Base-by-base conservation (phyloP, 23 tunicate species). In the Corella eumyota region DNA sequence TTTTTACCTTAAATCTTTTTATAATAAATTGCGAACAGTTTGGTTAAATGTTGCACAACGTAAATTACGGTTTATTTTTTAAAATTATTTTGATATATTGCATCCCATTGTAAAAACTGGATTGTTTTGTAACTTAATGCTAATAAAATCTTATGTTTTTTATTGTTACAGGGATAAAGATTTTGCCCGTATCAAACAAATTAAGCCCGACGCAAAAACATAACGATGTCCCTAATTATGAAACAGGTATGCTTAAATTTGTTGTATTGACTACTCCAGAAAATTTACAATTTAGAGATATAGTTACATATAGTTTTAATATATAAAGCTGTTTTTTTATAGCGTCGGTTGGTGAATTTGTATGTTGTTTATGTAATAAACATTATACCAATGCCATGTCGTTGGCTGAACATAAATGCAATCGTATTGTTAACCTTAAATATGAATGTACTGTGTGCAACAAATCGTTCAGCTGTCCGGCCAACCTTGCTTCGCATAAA, bases 401-500 rank as follows among this genome's bases (percentile, higher is more conserved):
- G 28, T 47, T 84, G 0, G 94, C 94, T 3, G 51, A 52, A 15
- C 94, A 84, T 48, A 69, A 68, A 63, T 84, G 94, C 30, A 62
- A 44, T 5, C 59, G 94, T 33, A 75, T 84, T 36, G 72, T 68
- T 17, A 84, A 84, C 58, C 78, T 77, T 0, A 53, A 67, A 1
- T 84, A 84, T 57, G 52, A 38, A 7, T 84, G 94, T 54, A 56
- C 78, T 22, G 94, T 75, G 58, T 84, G 94, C 67, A 78, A 68
- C 3, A 84, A 84, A 34, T 23, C 28, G 28, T 84, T 84, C 69
- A 74, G 71, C 25, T 75, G 83, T 70, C 83, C 94, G 0, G 94
- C 94, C 9, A 84, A 84, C 45, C 62, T 75, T 2, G 94, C 94
- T 5, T 84, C 94, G 21, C 94, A 84, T 56, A 55, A 64, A 56